Evolutionary conservation across 2,888 invertebrate species (phyloP).

Genomic region (Neria commutata): DNA sequence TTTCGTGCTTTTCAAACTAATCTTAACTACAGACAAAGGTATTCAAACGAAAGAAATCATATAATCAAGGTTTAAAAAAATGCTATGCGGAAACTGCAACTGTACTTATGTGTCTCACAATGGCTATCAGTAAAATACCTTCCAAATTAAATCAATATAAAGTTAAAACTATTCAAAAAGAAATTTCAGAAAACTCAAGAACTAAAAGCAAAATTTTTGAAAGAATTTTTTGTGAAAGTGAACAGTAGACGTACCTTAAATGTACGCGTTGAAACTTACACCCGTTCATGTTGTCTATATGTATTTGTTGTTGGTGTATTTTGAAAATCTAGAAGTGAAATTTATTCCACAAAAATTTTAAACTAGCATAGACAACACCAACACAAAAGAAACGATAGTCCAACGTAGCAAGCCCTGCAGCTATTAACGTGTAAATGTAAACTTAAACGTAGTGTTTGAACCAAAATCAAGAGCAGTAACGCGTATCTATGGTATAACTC

Average conservation of each 20-base stretch:
- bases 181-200: conserved; percentile 11
- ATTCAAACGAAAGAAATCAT: conserved; percentile 32
- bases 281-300: conserved; percentile 25
- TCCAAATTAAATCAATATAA: conserved; percentile 36
- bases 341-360: conserved; percentile 7
- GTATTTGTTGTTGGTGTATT: conserved; percentile 30
- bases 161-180: conserved; percentile 20
- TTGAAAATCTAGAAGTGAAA: conserved; percentile 5
- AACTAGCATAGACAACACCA: background rate
- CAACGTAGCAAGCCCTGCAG: conserved; percentile 43
- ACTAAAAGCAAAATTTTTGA: conserved; percentile 27
- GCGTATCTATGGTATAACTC: conserved; percentile 8
- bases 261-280: background rate
- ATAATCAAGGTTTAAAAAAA: conserved; percentile 1
- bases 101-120: conserved; percentile 9
- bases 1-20: conserved; percentile 34
- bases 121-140: conserved; percentile 55
- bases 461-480: background rate
- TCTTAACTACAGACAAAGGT: conserved; percentile 26
- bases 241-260: conserved; percentile 7
- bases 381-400: conserved; percentile 12
- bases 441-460: conserved; percentile 4
- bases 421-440: conserved; percentile 36
- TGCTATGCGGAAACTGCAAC: too few species aligned
- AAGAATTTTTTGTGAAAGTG: conserved; percentile 25